Base-by-base conservation (phyloP, 2,797 vertebrate species). In the Pipistrellus kuhlii region DNA sequence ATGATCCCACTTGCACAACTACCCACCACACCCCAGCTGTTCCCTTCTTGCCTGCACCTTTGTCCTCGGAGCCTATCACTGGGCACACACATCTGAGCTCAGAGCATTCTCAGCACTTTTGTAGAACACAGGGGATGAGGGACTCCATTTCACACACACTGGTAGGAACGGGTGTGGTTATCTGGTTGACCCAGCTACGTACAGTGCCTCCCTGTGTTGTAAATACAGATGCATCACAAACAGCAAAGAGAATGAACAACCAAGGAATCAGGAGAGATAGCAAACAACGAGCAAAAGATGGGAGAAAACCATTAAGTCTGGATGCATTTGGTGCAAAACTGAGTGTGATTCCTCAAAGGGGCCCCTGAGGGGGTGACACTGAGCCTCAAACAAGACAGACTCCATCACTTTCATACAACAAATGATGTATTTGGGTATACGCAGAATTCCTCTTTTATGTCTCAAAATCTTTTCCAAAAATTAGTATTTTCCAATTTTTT, bases 401-500 rank as follows among this genome's bases (percentile, higher is more conserved):
- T 18, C 14, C 23, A 3, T 12, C 11, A 1, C 2, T 32, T 11
- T 55, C 73, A 75, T 2, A 27, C 27, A 38, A 17, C 23, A 55
- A 76, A 55, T 25, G 21, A 46, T 8, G 7, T 3, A 7, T 38
- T 66, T 66, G 21, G 0, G 1, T 11, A 5, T 9, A 64, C 6
- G 14, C 35, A 15, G 30, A 88, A 76, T 82, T 77, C 80, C 41
- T 86, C 53, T 2, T 32, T 85, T 41, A 35, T 38, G 48, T 87
- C 84, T 95, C 91, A 73, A 72, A 95, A 69, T 75, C 71, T 77
- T 89, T 55, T 46, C 76, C 41, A 20, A 51, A 94, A 89, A 89
- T 57, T 35, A 91, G 10, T 48, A 35, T 77, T 75, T 94, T 87
- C 66, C 84, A 68, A 71, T 91, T 93, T 95, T 69, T 95, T 93